Evolutionary conservation across 2,113 vertebrate genomes (phyloP).

Genomic region (Scatophagus argus): DNA sequence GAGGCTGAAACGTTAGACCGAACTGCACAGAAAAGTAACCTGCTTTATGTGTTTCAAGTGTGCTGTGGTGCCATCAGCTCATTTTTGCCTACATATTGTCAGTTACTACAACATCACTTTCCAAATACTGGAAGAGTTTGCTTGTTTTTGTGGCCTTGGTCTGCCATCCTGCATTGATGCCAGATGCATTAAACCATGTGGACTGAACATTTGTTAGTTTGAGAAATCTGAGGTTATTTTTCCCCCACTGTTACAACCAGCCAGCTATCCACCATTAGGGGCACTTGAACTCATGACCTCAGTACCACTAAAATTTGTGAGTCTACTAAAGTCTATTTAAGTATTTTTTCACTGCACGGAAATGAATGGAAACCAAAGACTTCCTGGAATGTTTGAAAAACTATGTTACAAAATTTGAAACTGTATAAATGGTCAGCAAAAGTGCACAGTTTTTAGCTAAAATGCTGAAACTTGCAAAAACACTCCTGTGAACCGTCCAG

Average conservation of each 20-base stretch:
- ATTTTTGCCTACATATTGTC: neutral
- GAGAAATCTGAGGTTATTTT: neutral
- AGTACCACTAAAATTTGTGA: neutral
- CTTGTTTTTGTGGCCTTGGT: neutral
- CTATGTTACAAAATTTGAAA: neutral
- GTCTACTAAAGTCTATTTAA: neutral
- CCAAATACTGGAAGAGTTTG: neutral
- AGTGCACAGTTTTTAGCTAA: neutral
- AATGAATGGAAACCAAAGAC: neutral
- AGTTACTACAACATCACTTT: neutral
- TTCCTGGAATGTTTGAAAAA: neutral
- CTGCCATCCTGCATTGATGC: neutral
- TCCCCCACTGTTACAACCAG: neutral
- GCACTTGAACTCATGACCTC: neutral
- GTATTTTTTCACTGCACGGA: neutral
- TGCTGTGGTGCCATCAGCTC: neutral
- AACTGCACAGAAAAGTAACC: neutral
- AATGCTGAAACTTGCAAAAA: neutral
- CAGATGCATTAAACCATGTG: neutral
- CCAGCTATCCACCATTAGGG: too few species aligned
- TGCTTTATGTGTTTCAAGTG: neutral
- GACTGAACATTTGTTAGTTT: neutral
- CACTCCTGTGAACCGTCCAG: neutral
- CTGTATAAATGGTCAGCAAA: neutral
- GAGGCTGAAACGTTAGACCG: constrained; percentile 18